phyloP scores from a whole-genome alignment of 1,140 invertebrate genomes.

The Cotesia glomerata region DNA sequence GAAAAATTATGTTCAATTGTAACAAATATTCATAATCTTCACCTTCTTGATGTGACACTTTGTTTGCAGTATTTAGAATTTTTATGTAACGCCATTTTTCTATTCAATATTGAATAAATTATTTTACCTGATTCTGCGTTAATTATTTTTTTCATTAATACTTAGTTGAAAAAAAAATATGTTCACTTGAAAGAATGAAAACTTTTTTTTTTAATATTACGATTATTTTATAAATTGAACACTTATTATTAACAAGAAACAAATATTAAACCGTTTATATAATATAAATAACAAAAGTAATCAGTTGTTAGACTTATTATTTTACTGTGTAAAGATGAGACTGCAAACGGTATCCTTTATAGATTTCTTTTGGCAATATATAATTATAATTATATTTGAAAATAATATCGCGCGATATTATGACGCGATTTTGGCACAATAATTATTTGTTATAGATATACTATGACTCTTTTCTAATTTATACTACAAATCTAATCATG shows the following conservation, averaged over 20 bases:
- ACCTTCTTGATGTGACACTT: constrained; percentile 28
- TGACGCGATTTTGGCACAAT: neutral
- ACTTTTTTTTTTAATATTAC: neutral
- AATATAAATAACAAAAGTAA: neutral
- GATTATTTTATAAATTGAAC: neutral
- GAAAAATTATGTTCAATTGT: neutral
- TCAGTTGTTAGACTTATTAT: neutral
- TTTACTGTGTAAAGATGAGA: constrained; percentile 1
- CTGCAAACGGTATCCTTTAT: neutral
- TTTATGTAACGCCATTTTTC: constrained; percentile 66
- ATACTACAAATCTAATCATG: too few relatives aligned
- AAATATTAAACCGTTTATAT: neutral
- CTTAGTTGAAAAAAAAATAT: neutral
- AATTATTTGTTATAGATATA: too few relatives aligned
- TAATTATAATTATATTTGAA: neutral
- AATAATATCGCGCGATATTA: constrained; percentile 19
- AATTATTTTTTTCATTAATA: constrained; percentile 43
- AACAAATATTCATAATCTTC: neutral
- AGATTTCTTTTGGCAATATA: neutral
- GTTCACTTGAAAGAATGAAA: neutral
- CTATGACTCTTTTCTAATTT: too few relatives aligned
- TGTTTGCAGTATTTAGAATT: constrained; percentile 63
- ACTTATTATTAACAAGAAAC: neutral
- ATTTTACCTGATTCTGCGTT: constrained; percentile 68
- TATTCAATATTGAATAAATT: constrained; percentile 66